A percentile compares a stretch with the other conserved stretches of the same genome.
Evolutionary conservation across 2,888 invertebrate species (phyloP).

Genomic region (Uropetala carovei): DNA sequence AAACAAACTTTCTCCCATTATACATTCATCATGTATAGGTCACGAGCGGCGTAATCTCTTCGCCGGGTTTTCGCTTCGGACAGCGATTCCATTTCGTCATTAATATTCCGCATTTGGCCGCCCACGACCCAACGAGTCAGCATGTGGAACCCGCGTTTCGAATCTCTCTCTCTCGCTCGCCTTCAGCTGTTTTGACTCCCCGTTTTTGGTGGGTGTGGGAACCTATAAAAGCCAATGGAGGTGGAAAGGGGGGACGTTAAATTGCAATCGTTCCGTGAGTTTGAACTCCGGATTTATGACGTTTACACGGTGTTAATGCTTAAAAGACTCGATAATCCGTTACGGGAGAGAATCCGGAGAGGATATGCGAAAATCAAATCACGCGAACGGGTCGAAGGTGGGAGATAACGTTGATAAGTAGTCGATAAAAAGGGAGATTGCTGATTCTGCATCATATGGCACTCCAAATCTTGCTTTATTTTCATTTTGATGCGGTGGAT

Average conservation of each 20-base stretch:
- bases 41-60: not conserved
- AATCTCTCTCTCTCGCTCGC: not conserved
- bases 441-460: not conserved
- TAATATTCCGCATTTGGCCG: not conserved
- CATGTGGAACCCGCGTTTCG: not conserved
- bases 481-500: too few species aligned
- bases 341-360: not conserved
- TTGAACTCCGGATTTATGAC: not conserved
- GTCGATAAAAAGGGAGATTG: not conserved
- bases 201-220: too few species aligned
- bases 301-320: not conserved
- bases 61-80: not conserved
- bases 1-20: slow-evolving; percentile 29
- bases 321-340: slow-evolving; percentile 12
- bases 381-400: not conserved
- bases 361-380: not conserved
- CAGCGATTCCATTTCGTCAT: slow-evolving; percentile 2
- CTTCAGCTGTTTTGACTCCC: not conserved
- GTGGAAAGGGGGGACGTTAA: not conserved
- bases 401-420: not conserved
- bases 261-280: not conserved
- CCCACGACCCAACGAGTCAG: not conserved
- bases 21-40: not conserved
- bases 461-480: not conserved
- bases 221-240: not conserved